Conservation (phyloP, 2,888 invertebrate species). For the Drosophila imparisetae region DNA sequence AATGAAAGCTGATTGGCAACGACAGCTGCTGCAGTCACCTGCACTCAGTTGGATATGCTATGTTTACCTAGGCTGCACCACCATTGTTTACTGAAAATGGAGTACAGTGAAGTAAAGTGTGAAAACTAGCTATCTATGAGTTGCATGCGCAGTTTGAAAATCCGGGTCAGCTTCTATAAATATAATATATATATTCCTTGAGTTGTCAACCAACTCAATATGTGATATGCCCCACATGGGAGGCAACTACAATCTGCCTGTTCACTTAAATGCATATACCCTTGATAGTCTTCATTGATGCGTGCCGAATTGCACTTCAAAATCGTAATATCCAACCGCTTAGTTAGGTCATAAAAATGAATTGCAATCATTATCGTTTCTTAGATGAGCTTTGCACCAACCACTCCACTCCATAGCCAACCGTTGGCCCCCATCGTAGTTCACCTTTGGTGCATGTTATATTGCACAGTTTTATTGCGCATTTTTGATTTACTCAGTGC, state of each 20-base stretch:
- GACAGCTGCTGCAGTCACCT: slow-evolving; percentile 58
- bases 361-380: slow-evolving; percentile 81
- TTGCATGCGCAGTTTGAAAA: background rate
- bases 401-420: background rate
- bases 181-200: background rate
- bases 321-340: slow-evolving; percentile 67
- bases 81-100: slow-evolving; percentile 36
- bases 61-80: slow-evolving; percentile 33
- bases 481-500: slow-evolving; percentile 69
- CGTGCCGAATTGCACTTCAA: slow-evolving; percentile 67
- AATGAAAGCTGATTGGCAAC: slow-evolving; percentile 59
- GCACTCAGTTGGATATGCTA: slow-evolving; percentile 34
- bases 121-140: slow-evolving; percentile 1
- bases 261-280: slow-evolving; percentile 32
- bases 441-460: slow-evolving; percentile 53
- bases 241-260: slow-evolving; percentile 12
- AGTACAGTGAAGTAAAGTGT: slow-evolving; percentile 5
- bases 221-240: slow-evolving; percentile 11
- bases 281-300: slow-evolving; percentile 44
- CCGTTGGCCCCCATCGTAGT: background rate
- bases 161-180: background rate
- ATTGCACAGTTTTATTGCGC: slow-evolving; percentile 70
- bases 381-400: slow-evolving; percentile 63
- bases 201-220: background rate
- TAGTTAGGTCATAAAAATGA: slow-evolving; percentile 71